Evolutionary conservation across 2,888 invertebrate genomes (phyloP).

Genomic region (Lithophane semibrunnea): DNA sequence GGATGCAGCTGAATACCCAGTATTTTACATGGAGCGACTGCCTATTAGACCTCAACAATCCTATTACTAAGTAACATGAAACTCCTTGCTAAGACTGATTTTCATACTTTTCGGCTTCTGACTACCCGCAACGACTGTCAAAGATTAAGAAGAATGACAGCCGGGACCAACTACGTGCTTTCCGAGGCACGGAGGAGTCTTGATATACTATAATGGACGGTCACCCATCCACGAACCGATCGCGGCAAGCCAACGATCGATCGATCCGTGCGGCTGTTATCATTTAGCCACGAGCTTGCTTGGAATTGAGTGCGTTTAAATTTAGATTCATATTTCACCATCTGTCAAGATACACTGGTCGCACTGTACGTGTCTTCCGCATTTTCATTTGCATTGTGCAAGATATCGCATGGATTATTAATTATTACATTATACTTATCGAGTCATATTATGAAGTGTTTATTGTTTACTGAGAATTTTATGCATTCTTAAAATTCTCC

Average conservation of each 20-base stretch:
- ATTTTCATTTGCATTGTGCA: conserved; percentile 8
- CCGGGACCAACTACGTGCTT: not conserved
- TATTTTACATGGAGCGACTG: no score
- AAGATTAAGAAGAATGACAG: not conserved
- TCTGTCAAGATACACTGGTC: conserved; percentile 9
- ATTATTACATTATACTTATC: conserved; percentile 24
- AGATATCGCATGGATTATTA: conserved; percentile 32
- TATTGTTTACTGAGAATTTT: conserved; percentile 11
- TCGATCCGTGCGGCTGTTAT: not conserved
- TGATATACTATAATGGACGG: not conserved
- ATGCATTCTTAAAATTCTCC: not conserved
- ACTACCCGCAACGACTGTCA: not conserved
- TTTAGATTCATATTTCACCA: not conserved
- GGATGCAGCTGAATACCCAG: not conserved
- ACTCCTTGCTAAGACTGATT: not conserved
- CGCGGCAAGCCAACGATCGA: not conserved
- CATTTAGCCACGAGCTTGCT: not conserved
- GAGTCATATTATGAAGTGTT: not conserved
- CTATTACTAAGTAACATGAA: not conserved
- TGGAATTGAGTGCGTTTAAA: not conserved
- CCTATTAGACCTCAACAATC: no score
- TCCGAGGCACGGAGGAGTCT: not conserved
- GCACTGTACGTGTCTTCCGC: conserved; percentile 39
- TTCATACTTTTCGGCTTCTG: not conserved
- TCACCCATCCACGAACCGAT: not conserved